Evolutionary conservation across 2,797 vertebrate genomes (phyloP).

Genomic region (Takifugu ocellatus): DNA sequence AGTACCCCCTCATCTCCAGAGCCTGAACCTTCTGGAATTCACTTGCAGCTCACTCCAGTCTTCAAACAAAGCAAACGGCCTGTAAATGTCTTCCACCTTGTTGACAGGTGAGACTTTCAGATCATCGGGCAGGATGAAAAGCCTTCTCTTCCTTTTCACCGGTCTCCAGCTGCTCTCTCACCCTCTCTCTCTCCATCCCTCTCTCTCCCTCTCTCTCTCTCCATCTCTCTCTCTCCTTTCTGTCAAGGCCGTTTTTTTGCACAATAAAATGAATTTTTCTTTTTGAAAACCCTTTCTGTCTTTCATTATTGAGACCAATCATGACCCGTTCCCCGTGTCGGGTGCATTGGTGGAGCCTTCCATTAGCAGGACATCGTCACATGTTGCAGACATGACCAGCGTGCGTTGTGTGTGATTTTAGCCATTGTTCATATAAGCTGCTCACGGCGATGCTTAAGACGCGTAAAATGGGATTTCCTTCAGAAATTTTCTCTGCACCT

Average conservation of each 20-base stretch:
- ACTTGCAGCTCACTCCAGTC: neutral
- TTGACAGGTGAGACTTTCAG: conserved; percentile 37
- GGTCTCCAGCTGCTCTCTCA: conserved; percentile 18
- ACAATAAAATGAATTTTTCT: neutral
- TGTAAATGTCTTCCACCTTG: conserved; percentile 44
- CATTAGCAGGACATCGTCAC: conserved; percentile 7
- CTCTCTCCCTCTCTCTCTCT: conserved; percentile 4
- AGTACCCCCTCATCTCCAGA: conserved; percentile 13
- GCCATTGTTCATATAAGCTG: conserved; percentile 66
- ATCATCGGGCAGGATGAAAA: conserved; percentile 43
- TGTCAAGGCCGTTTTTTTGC: neutral
- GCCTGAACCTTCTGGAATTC: conserved; percentile 13
- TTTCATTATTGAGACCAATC: neutral
- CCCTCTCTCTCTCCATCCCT: conserved; percentile 13
- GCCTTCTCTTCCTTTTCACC: conserved; percentile 10
- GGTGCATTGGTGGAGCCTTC: too few relatives aligned
- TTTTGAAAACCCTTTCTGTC: neutral
- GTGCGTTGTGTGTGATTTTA: conserved; percentile 22
- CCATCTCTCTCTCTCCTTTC: neutral
- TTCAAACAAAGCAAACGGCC: conserved; percentile 29
- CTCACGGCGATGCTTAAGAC: conserved; percentile 68
- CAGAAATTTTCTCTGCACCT: conserved; percentile 60
- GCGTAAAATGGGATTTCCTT: conserved; percentile 67
- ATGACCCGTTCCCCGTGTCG: too few relatives aligned
- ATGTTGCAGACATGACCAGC: conserved; percentile 47